Base-by-base conservation (phyloP, 2,113 vertebrate genomes). In the Sinosuthora webbiana region DNA sequence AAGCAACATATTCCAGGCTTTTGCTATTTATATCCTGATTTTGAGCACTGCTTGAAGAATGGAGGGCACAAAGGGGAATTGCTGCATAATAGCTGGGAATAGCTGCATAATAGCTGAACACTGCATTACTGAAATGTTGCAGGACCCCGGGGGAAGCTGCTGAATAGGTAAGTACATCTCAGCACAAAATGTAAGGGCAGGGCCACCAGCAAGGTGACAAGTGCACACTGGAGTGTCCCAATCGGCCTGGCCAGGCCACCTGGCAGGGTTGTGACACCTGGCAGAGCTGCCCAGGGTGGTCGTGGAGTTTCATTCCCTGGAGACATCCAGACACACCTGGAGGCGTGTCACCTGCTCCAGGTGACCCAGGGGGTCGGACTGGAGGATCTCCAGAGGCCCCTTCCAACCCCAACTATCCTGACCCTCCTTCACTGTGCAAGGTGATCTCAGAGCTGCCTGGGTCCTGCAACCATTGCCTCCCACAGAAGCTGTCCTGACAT, bases 1-100 rank as follows among this genome's bases (percentile, higher is more conserved):
- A 97, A 95, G 83, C 89, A 83, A 70, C 15, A 35, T 57, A 81
- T 86, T 86, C 71, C 27, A 47, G 24, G 30, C 44, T 93, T 87
- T 74, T 67, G 39, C 80, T 94, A 89, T 92, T 90, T 83, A 62
- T 92, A 83, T 59, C 64, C 41, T 63, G 80, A 92, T 83, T 92
- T 90, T 0, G 60, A 95, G 64, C 47, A 41, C 68, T 78, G 39
- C 71, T 80, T 44, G 35, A 74, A 93, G 83, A 95, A 90, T 30
- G 52, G 56, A 94, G 85, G 75, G 71, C 71, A 80, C 88, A 77
- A 79, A 92, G 90, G 63, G 47, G 68, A 84, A 83, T 8, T 89
- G 75, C 85, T 89, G 63, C 50, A 70, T 83, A 92, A 91, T 30
- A 85, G 75, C 52, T 47, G 45, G 39, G 67, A 81, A 82, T 19